Evolutionary conservation across 2,113 vertebrate genomes (phyloP).

Genomic region (Chinchilla lanigera): DNA sequence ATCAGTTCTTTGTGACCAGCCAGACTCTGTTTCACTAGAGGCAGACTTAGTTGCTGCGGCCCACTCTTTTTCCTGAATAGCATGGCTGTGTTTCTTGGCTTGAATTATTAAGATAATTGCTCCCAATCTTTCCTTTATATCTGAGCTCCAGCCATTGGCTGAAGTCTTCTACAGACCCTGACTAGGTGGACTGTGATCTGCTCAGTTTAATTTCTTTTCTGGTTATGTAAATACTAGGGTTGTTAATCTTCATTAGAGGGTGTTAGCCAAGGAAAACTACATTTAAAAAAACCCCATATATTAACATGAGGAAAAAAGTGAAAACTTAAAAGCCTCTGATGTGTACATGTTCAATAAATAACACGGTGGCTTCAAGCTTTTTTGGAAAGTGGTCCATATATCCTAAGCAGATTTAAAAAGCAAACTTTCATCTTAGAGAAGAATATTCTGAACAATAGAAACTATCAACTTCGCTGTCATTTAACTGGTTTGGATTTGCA

Average conservation of each 20-base stretch:
- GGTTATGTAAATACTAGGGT: conserved; percentile 68
- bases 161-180: conserved; percentile 23
- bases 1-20: conserved; percentile 10
- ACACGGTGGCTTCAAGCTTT: conserved; percentile 17
- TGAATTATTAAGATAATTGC: conserved; percentile 64
- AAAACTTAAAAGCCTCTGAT: conserved; percentile 58
- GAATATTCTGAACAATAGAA: conserved; percentile 29
- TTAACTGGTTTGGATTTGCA: conserved; percentile 52
- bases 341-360: conserved; percentile 42
- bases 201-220: conserved; percentile 65
- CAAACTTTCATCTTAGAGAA: conserved; percentile 21
- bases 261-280: conserved; percentile 70
- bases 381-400: conserved; percentile 43
- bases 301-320: conserved; percentile 49
- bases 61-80: conserved; percentile 32
- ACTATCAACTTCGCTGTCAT: conserved; percentile 32
- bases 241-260: conserved; percentile 71
- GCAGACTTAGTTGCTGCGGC: neutral
- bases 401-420: conserved; percentile 42
- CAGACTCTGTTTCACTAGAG: neutral
- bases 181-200: conserved; percentile 27
- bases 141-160: conserved; percentile 45
- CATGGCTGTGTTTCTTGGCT: conserved; percentile 70
- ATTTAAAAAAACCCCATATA: conserved; percentile 47
- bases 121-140: conserved; percentile 62